phyloP scores from a whole-genome alignment of 2,888 invertebrate species.

The Drosophila pegasa region DNA sequence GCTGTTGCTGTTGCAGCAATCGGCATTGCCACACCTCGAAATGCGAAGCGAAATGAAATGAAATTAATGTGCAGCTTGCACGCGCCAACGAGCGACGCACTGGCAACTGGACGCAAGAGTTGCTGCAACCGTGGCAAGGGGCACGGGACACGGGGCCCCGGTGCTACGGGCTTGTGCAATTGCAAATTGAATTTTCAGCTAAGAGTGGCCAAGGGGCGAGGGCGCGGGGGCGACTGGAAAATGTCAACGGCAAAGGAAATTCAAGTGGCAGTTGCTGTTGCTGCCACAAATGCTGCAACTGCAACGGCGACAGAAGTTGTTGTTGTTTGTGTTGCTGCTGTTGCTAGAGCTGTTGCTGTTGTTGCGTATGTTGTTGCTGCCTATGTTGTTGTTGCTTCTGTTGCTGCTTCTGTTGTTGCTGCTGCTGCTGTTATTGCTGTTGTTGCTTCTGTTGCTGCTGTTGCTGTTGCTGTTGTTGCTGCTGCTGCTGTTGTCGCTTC shows the following conservation, averaged over 20 bases:
- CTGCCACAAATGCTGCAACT: constrained; percentile 1
- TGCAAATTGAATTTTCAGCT: constrained; percentile 71
- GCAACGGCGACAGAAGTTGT: constrained; percentile 8
- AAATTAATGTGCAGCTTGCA: constrained; percentile 81
- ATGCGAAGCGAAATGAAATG: constrained; percentile 71
- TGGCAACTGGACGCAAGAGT: constrained; percentile 20
- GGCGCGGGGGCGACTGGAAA: constrained; percentile 61
- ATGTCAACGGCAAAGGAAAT: constrained; percentile 69
- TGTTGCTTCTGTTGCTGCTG: constrained; percentile 14
- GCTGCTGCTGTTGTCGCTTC: constrained; percentile 57
- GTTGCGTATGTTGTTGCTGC: constrained; percentile 48
- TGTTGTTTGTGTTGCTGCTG: constrained; percentile 44
- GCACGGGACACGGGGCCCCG: constrained; percentile 18
- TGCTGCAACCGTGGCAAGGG: not conserved
- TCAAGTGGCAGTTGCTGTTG: constrained; percentile 52
- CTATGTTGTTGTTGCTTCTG: not conserved
- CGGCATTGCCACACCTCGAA: constrained; percentile 79
- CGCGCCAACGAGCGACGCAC: constrained; percentile 70
- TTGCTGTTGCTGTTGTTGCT: constrained; percentile 16
- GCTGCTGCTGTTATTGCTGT: constrained; percentile 46
- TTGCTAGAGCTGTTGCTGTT: constrained; percentile 25
- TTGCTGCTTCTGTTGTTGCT: constrained; percentile 25
- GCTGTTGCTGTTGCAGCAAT: constrained; percentile 58
- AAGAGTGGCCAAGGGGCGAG: not conserved
- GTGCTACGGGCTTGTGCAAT: constrained; percentile 80